phyloP scores from a whole-genome alignment of 1,140 invertebrate species.

The Vanessa atalanta region DNA sequence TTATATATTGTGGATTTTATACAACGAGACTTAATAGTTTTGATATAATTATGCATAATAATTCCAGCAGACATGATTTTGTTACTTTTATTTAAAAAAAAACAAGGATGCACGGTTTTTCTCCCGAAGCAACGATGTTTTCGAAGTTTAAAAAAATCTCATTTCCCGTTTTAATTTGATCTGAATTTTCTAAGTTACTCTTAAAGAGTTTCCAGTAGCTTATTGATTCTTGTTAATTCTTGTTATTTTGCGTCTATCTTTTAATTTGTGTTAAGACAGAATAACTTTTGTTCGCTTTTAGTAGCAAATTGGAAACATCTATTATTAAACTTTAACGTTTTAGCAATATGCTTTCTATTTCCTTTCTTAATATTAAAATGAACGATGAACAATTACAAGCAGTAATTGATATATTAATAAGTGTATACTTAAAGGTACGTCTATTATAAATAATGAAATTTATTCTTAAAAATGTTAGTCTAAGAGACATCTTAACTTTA shows the following conservation, averaged over 20 bases:
- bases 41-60: too few relatives aligned
- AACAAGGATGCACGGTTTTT: conserved; percentile 32
- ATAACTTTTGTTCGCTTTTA: neutral
- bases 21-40: too few relatives aligned
- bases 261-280: neutral
- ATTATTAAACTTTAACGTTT: too few relatives aligned
- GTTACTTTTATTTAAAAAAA: conserved; percentile 42
- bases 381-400: too few relatives aligned
- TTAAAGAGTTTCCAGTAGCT: conserved; percentile 11
- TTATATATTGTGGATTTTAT: too few relatives aligned
- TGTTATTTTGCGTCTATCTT: neutral
- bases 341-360: too few relatives aligned
- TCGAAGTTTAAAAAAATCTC: conserved; percentile 37
- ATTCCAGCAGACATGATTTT: neutral
- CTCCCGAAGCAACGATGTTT: conserved; percentile 14
- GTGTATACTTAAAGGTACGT: too few relatives aligned
- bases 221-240: conserved; percentile 7
- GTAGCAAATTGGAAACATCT: neutral
- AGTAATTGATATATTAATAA: too few relatives aligned
- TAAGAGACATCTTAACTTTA: too few relatives aligned
- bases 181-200: conserved; percentile 34
- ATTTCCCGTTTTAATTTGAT: conserved; percentile 46
- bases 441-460: too few relatives aligned
- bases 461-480: too few relatives aligned
- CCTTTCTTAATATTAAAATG: too few relatives aligned